Base-by-base conservation (phyloP, 2,113 vertebrate species). In the Callorhinus ursinus region DNA sequence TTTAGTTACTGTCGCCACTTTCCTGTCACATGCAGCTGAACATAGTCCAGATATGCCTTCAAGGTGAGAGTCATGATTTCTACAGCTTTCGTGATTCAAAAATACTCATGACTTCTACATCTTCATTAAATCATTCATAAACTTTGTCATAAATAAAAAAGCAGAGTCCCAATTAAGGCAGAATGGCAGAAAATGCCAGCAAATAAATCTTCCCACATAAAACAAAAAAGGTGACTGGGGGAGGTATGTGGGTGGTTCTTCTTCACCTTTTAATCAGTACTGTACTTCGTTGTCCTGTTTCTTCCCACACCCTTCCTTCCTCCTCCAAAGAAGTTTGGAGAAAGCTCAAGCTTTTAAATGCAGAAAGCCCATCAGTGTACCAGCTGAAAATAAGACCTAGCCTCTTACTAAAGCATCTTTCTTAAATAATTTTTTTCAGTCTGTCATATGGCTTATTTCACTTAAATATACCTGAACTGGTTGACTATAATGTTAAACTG, bases 291-390 rank as follows among this genome's bases (percentile, higher is more conserved):
- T 51, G 65, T 59, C 39, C 71, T 80, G 31, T 10, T 76, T 80
- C 83, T 81, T 80, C n/a, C 36, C 67, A 81, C 49, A 19, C 63
- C 69, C 22, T 91, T 26, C 61, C 67, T 69, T 36, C 36, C 71
- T 72, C 26, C 65, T 76, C 53, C 31, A 80, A 81, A 85, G 63
- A 94, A 88, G 28, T 59, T 1, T 76, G 71, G 46, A 36, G 18
- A 92, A 88, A 89, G 90, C 33, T 80, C 55, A 69, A 71, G 49
- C 19, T 94, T 96, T 49, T 74, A 76, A 88, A 92, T n/a, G 15
- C 39, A 90, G 1, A 88, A 67, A 86, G 85, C 3, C 26, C 8
- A 49, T 59, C 39, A 67, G 76, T 11, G 14, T 22, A 31, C 46
- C 39, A 63, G 36, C 39, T 97, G 63, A 80, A 83, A 93, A 92